Percentiles rank a stretch among this genome's conserved stretches.
Conservation (phyloP, 2,113 vertebrate species). For the Oncorhynchus masou region DNA sequence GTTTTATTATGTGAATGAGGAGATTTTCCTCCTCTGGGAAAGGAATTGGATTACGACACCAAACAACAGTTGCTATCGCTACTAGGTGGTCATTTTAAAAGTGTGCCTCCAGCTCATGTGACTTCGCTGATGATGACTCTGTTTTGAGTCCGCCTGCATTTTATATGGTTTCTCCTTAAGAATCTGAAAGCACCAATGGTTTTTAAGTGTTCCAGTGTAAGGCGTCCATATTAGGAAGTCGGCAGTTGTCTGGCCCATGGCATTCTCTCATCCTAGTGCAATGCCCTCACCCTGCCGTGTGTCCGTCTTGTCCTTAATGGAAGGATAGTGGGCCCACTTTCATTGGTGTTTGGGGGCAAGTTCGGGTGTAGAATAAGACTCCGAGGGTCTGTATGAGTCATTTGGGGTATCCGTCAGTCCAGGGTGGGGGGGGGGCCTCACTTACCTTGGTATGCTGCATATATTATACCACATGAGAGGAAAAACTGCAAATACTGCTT, state of each 20-base stretch:
- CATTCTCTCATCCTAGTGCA: conserved; percentile 45
- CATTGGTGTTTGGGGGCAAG: conserved; percentile 38
- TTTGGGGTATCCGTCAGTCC: conserved; percentile 74
- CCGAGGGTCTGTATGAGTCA: conserved; percentile 55
- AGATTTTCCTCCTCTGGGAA: not conserved
- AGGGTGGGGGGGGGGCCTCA: conserved; percentile 77
- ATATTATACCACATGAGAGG: conserved; percentile 80
- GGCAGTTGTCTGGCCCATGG: conserved; percentile 18
- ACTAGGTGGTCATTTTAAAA: conserved; percentile 18
- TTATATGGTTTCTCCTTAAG: conserved; percentile 15
- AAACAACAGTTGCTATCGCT: conserved; percentile 15
- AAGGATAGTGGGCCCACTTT: conserved; percentile 35
- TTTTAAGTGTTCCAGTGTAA: not conserved
- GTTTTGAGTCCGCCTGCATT: conserved; percentile 29
- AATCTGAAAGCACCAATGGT: conserved; percentile 19
- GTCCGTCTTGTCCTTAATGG: conserved; percentile 41
- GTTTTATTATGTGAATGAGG: conserved; percentile 21
- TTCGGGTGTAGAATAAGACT: conserved; percentile 33
- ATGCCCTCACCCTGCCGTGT: conserved; percentile 38
- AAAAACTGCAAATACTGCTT: conserved; percentile 80
- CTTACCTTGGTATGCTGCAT: conserved; percentile 92
- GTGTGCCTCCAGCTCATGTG: conserved; percentile 52
- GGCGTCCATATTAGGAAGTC: no score
- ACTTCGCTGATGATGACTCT: conserved; percentile 32
- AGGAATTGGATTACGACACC: conserved; percentile 31